Evolutionary conservation across 2,113 vertebrate species (phyloP), one percentile per base, ranked within the genome.

Genomic region (Miniopterus natalensis): DNA sequence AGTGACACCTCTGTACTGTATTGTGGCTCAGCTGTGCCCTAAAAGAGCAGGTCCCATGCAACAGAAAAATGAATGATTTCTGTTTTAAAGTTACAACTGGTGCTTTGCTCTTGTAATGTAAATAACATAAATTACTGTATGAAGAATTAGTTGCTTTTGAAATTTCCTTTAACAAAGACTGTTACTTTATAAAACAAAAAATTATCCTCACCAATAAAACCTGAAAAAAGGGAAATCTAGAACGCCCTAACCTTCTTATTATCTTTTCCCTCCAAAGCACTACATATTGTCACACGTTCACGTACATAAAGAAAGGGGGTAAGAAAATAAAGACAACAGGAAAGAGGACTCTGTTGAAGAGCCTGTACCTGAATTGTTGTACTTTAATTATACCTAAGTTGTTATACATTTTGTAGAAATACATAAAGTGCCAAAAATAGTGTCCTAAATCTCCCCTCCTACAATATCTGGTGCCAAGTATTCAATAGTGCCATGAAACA

Each of bases 401-500:
- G 63, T 0, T n/a, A 47, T 2, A 53, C 12, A 90, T 59, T 84
- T 84, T 59, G 70, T 42, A 27, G 68, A 65, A 17, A 79, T 42
- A 75, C 5, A 88, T 29, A 84, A 90, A 53, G 29, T 25, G 45
- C 42, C 49, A 70, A 73, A 51, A 96, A 89, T 7, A 49, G 96
- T 99, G 99, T 94, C 99, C 99, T 1, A 99, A 97, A 94, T 99
- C 99, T 96, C 99, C 99, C 49, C 99, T 98, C 98, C 99, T 89
- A 99, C 99, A 90, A 99, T 99, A 98, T 99, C 99, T 79, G 99
- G 99, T 92, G 99, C 99, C 99, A 99, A 99, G 94, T 99, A 99
- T 96, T 99, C 99, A 96, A 99, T 99, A 29, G 99, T 99, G 84
- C 99, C 99, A 95, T 99, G 99, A 84, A 99, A 99, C 20, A 99